Base-by-base conservation (phyloP, 2,888 invertebrate genomes). In the Stenurella melanura region DNA sequence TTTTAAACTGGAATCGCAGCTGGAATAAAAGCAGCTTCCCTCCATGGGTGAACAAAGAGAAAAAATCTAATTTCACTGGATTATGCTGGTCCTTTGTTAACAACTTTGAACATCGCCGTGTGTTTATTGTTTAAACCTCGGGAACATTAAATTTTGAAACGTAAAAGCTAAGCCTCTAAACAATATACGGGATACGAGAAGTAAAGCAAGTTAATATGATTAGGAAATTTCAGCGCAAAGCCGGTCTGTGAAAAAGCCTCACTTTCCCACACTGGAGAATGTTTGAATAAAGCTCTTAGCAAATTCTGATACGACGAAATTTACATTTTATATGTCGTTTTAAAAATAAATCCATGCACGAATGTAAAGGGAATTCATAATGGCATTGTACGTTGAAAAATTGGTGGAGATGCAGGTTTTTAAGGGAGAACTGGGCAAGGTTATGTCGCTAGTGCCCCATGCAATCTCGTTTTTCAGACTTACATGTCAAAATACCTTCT, bases 281-380 rank as follows among this genome's bases (percentile, higher is more conserved):
- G 72, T 72, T 63, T 61, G 63, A 63, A 72, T 72, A 72, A 67
- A 72, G 72, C 72, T 63, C 63, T 72, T 72, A 50, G 30, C 72
- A 54, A 63, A 63, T 63, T 63, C 72, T 72, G 17, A 61, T 72
- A 72, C 63, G 70, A 19, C 21, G 50, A 72, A 72, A 63, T 72
- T 72, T 72, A 63, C 72, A 63, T 72, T 61, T 61, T 72, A 54
- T 72, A 34, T 72, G 63, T 21, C 63, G 26, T 61, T 63, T 72
- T 54, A 21, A 54, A 63, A 72, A 72, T 63, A 72, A 72, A 72
- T 72, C 72, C 72, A 18, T 63, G 61, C 72, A 50, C n/a, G 60
- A 18, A 42, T 50, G 30, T 63, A 72, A 72, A 72, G 58, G 72
- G 72, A 72, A 72, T 72, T 42, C 63, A n/a, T 72, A 72, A 72